phyloP scores from a whole-genome alignment of 2,113 vertebrate species.

The Pogonocichla stellata region DNA sequence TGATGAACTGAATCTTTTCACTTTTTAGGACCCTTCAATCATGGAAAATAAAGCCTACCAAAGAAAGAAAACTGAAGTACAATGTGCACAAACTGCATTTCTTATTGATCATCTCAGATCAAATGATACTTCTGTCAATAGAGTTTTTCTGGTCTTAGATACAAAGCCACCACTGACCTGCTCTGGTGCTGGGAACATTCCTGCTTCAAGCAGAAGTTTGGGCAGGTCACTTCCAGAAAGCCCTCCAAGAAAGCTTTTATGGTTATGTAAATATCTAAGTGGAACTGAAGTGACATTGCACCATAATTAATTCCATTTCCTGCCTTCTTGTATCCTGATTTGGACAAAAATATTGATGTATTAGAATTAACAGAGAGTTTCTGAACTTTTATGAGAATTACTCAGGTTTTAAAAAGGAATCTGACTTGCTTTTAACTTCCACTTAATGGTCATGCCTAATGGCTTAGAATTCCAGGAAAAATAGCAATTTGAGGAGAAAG shows the following conservation, averaged over 20 bases:
- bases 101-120: background rate
- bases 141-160: background rate
- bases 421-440: background rate
- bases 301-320: background rate
- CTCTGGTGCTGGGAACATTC: background rate
- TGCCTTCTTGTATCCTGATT: background rate
- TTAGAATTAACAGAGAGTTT: background rate
- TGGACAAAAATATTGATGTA: background rate
- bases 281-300: background rate
- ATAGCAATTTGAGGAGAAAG: background rate
- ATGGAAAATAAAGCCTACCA: background rate
- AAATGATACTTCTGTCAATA: background rate
- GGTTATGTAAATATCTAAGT: background rate
- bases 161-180: background rate
- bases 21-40: background rate
- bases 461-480: background rate
- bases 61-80: background rate
- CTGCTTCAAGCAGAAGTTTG: background rate
- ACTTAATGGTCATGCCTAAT: background rate
- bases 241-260: background rate
- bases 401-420: background rate
- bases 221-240: background rate
- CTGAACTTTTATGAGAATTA: background rate
- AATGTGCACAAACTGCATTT: background rate
- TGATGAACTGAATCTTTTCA: background rate